Evolutionary conservation across 2,888 invertebrate species (phyloP).

Genomic region (Asteroscopus sphinx): DNA sequence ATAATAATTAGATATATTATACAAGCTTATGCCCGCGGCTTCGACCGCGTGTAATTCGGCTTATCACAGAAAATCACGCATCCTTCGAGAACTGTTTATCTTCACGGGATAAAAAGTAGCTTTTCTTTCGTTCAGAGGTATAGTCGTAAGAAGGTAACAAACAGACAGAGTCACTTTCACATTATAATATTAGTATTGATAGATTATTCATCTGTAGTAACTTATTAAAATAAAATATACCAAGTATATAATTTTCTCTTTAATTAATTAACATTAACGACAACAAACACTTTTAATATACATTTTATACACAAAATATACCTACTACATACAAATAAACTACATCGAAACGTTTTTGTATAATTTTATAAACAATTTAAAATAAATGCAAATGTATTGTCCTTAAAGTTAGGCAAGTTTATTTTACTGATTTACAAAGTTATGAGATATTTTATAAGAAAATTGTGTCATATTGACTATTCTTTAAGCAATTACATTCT

Average conservation of each 20-base stretch:
- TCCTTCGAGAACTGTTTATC: too few relatives aligned
- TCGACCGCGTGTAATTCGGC: too few relatives aligned
- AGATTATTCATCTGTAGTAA: not conserved
- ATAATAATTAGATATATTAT: too few relatives aligned
- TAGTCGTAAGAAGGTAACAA: too few relatives aligned
- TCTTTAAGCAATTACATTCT: not conserved
- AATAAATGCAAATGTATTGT: constrained; percentile 46
- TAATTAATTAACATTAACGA: constrained; percentile 45
- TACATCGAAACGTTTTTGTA: constrained; percentile 24
- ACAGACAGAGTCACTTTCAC: too few relatives aligned
- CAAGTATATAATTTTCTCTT: constrained; percentile 40
- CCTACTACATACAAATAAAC: constrained; percentile 27
- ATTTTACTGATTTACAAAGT: constrained; percentile 4
- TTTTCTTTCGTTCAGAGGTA: too few relatives aligned
- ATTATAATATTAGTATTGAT: too few relatives aligned
- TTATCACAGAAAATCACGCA: too few relatives aligned
- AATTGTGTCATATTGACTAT: not conserved
- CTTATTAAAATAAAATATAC: constrained; percentile 31
- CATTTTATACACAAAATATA: constrained; percentile 37
- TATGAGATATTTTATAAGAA: not conserved
- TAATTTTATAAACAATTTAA: constrained; percentile 19
- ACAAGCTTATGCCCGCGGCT: too few relatives aligned
- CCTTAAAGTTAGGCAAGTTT: constrained; percentile 18
- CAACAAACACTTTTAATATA: constrained; percentile 44
- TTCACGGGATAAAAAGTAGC: too few relatives aligned